Percentiles rank a stretch among this genome's conserved stretches.
phyloP scores from a whole-genome alignment of 2,888 invertebrate species.

The Drosophila fungiperda region DNA sequence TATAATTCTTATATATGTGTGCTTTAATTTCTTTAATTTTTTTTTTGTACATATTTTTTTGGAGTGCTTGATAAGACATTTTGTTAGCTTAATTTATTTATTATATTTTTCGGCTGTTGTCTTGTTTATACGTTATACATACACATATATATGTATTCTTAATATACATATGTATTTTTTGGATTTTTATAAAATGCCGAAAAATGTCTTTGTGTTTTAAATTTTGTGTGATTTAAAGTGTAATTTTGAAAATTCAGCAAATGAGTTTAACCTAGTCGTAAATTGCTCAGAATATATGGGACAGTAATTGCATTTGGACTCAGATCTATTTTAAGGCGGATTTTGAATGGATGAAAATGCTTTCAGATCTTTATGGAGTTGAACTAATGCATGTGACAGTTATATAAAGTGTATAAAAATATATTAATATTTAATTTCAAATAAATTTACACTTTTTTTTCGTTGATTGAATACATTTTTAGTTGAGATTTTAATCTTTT shows the following conservation, averaged over 20 bases:
- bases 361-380: not conserved
- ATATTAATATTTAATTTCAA: not conserved
- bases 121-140: conserved; percentile 1
- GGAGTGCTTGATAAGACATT: conserved; percentile 20
- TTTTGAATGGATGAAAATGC: not conserved
- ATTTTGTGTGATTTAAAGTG: conserved; percentile 4
- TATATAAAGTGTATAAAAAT: not conserved
- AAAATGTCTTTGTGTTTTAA: not conserved
- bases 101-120: conserved; percentile 11
- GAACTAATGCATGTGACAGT: not conserved
- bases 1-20: not conserved
- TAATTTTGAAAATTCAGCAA: conserved; percentile 1
- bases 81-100: conserved; percentile 18
- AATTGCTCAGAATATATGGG: not conserved
- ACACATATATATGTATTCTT: not conserved
- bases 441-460: not conserved
- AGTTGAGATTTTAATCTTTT: too few relatives aligned
- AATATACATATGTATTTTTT: not conserved
- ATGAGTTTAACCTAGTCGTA: conserved; percentile 6
- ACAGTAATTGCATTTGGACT: not conserved
- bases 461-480: too few relatives aligned
- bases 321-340: not conserved
- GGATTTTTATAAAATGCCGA: not conserved
- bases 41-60: conserved; percentile 7
- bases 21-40: conserved; percentile 10